Evolutionary conservation across 2,113 vertebrate genomes (phyloP), one percentile per base, ranked within the genome.

Genomic region (Callithrix jacchus): DNA sequence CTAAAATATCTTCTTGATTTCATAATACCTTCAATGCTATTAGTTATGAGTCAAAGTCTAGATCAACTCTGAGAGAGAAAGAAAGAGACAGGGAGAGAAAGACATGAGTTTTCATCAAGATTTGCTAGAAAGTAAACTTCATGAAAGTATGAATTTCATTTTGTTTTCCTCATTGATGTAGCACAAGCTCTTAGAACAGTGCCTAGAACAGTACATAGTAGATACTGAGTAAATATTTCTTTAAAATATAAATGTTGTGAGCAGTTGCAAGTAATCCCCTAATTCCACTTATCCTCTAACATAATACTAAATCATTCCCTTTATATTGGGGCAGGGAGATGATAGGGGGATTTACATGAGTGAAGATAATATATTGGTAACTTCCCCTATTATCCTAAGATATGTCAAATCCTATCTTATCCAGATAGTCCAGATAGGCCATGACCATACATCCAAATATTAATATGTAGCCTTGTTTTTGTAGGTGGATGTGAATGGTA

Each of bases 1-100:
- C 80, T 68, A 87, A 76, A 91, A n/a, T 49, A n/a, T 76, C 58
- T 91, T 56, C 27, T 96, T 76, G 47, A 91, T 80, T 95, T 87
- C 49, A 71, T 49, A 77, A 9, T 91, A 30, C 64, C 8, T 49
- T 91, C 82, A 91, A 45, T 91, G 40, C 1, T 32, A 27, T 52
- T 76, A 42, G 35, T 6, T 56, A 56, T 73, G 8, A 89, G 47
- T 56, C 27, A 74, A 91, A 83, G 47, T 77, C 27, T 93, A 54
- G 40, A 21, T 77, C 23, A 56, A 70, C 23, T 76, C 1, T 76
- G 52, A 73, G 21, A 61, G 37, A 58, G 32, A 21, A 3, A 35
- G 74, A 66, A 66, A 74, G 6, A 71, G 66, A 45, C 3, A 86
- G 37, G 21, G 74, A 89, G 32, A 94, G 6, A 83, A 56, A 80